Evolutionary conservation across 1,140 invertebrate genomes (phyloP), one percentile per base, ranked within the genome.

Genomic region (Zaprionus inermis): DNA sequence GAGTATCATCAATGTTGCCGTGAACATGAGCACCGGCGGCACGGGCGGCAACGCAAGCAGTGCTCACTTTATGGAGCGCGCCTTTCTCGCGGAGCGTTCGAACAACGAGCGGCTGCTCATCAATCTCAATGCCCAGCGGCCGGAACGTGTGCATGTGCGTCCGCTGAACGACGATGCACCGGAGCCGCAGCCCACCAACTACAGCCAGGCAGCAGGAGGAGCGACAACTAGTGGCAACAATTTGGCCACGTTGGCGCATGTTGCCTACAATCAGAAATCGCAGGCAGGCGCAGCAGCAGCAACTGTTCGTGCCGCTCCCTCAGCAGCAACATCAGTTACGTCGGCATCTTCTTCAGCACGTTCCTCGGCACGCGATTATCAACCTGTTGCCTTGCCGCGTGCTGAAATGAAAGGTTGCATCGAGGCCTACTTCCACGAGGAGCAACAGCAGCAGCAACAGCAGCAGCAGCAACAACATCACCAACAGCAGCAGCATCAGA

Each of bases 1-100:
- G 92, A 95, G 95, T 69, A 96, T 97, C 80, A 97, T 97, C 72
- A 97, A 97, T 93, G 96, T 96, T 0, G 96, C 96, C 14, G 96
- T 97, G 34, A 96, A 97, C 91, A 96, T 97, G 96, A 97, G 96
- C 85, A 94, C 95, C 56, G 92, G 93, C 16, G 54, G 60, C 52
- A 91, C 93, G 46, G 66, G 66, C 11, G 34, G 22, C 28, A 65
- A 30, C 22, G 36, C 44, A 10, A 30, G 49, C 46, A 36, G 58
- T 30, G 70, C 75, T 0, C 81, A 81, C 34, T 89, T 84, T 28
- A 89, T 89, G 84, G 84, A 89, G 36, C 80, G 84, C 18, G 78
- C 80, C 10, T 89, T 84, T 22, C 71, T 81, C 0, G 70, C 78
- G 20, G 86, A 90, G n/a, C 74, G 86, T 0, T 68, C 76, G 6